phyloP scores from a whole-genome alignment of 2,888 invertebrate species.

The Brachyptera risi region DNA sequence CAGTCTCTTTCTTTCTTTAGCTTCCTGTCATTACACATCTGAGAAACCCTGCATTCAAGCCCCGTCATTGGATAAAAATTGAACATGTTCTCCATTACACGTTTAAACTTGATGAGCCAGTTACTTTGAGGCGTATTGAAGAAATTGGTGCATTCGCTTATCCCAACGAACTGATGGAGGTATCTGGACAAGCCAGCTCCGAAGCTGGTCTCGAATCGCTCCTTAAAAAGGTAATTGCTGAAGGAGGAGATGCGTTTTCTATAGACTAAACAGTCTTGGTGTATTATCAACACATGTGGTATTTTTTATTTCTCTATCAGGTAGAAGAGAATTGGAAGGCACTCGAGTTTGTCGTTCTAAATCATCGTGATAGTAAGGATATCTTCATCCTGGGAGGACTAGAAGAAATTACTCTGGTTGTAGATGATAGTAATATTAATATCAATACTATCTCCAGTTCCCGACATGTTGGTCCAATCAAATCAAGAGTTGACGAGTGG shows the following conservation, averaged over 20 bases:
- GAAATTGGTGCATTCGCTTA: slow-evolving; percentile 70
- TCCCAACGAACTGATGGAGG: slow-evolving; percentile 72
- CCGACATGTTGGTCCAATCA: slow-evolving; percentile 80
- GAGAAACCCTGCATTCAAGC: slow-evolving; percentile 72
- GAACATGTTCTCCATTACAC: slow-evolving; percentile 70
- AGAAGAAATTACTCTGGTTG: slow-evolving; percentile 75
- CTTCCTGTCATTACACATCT: slow-evolving; percentile 75
- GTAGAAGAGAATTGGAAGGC: slow-evolving; percentile 82
- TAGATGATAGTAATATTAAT: slow-evolving; percentile 84
- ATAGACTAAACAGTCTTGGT: no score
- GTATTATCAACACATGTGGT: no score
- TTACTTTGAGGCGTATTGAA: slow-evolving; percentile 66
- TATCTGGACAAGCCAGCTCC: slow-evolving; percentile 83
- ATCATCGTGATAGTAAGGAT: slow-evolving; percentile 79
- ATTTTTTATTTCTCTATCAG: no score
- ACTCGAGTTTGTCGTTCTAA: slow-evolving; percentile 69
- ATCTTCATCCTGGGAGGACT: slow-evolving; percentile 77
- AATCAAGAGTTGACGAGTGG: slow-evolving; percentile 80
- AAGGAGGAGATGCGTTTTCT: no score
- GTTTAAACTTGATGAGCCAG: slow-evolving; percentile 61
- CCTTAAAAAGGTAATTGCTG: slow-evolving; percentile 66
- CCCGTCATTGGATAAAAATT: slow-evolving; percentile 81
- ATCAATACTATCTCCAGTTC: slow-evolving; percentile 85
- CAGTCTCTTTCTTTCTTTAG: no score
- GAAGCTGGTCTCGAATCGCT: slow-evolving; percentile 78